Base-by-base conservation (phyloP, 2,888 invertebrate species). In the Eilema griseolum region DNA sequence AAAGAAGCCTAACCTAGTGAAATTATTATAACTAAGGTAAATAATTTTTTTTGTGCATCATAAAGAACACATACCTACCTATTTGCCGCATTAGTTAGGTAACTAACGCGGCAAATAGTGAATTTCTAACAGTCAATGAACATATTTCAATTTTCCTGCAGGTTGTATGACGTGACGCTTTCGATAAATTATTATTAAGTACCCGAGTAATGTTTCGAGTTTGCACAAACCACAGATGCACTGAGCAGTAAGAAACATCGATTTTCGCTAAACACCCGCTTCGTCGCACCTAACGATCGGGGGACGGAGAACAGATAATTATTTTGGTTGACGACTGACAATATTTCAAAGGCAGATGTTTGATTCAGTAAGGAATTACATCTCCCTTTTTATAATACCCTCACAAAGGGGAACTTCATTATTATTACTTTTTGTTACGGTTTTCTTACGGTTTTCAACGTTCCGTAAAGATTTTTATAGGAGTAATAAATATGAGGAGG, bases 341-440 rank as follows among this genome's bases (percentile, higher is more conserved):
- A 86, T 87, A 86, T 88, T 85, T 88, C 86, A 85, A 86, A 86
- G 84, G 82, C 90, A 89, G 88, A 88, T 89, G 89, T 87, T 88
- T 88, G 86, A 90, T 88, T 88, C 87, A 77, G 82, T 80, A 78
- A 85, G 80, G 84, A 85, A 87, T 86, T 84, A 86, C 79, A 80
- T 81, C 83, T 79, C 76, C 84, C 84, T 80, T 83, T 86, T 86
- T 85, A 85, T 81, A 83, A 84, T 77, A 70, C 81, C 82, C 70
- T 85, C 75, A 77, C 74, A 79, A 82, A 80, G 79, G 80, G 80
- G 83, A 80, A 78, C 76, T 70, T 81, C 80, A 85, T 86, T 81
- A 80, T 88, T 85, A 84, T 82, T 83, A 80, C 82, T 78, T 78
- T 82, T 81, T 82, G 83, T 86, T 83, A 86, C 84, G 84, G 83